These are phyloP conservation scores for Mus caroli DNA, from an alignment of 2,797 vertebrate species.

Conservation along the genomic window DNA sequence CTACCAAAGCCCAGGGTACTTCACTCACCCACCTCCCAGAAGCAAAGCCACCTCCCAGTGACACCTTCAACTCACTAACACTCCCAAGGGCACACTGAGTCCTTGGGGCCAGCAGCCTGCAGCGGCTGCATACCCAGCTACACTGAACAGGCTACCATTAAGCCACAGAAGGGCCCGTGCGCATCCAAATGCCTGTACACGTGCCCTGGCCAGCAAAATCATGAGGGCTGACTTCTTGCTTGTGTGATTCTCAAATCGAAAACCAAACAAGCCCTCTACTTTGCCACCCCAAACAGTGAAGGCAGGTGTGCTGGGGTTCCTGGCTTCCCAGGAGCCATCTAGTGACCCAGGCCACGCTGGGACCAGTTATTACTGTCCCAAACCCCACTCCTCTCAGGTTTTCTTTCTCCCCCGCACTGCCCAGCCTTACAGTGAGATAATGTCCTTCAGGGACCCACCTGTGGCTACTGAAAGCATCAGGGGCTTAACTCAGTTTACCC, in stretches of 20 bases:
- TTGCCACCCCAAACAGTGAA: background rate
- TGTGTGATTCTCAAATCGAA: background rate
- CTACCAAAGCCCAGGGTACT: background rate
- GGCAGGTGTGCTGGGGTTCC: background rate
- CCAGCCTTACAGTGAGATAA: background rate
- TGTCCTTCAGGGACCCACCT: background rate
- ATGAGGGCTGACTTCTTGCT: background rate
- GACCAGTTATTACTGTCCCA: background rate
- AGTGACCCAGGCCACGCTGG: no score
- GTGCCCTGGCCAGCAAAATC: background rate
- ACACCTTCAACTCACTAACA: slow-evolving; percentile 29
- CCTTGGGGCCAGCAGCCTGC: background rate
- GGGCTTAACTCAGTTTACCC: background rate
- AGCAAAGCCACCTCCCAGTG: background rate
- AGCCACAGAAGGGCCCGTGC: background rate
- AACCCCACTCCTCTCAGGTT: background rate
- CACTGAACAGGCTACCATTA: background rate
- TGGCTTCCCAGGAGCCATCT: background rate
- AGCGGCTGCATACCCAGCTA: background rate
- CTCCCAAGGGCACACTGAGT: background rate
- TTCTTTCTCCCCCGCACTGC: background rate
- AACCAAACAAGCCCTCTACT: background rate
- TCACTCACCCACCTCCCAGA: background rate
- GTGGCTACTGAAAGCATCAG: background rate
- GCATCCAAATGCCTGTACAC: background rate